Conservation (phyloP, 2,113 vertebrate species). For the Orcinus orca region DNA sequence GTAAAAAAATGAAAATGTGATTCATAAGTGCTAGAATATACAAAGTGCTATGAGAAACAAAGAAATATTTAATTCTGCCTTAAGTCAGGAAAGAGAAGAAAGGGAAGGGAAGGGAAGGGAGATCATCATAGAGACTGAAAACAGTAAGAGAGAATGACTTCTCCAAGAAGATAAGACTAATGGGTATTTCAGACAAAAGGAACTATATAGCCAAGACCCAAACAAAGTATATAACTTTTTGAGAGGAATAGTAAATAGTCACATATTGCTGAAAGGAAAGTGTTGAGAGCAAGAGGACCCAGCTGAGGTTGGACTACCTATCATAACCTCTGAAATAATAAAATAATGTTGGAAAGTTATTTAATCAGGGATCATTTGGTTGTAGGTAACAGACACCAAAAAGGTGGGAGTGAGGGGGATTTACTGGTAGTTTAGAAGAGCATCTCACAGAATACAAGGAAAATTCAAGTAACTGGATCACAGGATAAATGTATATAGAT, state of each 20-base stretch:
- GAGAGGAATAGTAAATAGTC: background rate
- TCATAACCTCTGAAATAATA: background rate
- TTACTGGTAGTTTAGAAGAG: background rate
- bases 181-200: background rate
- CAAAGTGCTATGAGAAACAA: background rate
- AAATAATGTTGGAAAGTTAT: slow-evolving; percentile 1
- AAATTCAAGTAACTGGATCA: background rate
- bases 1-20: background rate
- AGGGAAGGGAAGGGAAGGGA: background rate
- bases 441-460: background rate
- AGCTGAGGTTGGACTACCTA: background rate
- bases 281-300: background rate
- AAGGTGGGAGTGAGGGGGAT: background rate
- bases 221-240: background rate
- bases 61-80: slow-evolving; percentile 47
- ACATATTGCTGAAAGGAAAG: background rate
- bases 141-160: background rate
- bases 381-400: slow-evolving; percentile 6
- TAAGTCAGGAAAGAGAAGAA: background rate
- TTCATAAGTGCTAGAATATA: background rate
- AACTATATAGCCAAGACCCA: background rate
- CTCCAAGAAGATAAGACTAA: background rate
- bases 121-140: background rate
- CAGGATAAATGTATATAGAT: background rate
- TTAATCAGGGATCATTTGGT: background rate